Evolutionary conservation across 2,113 vertebrate genomes (phyloP).

Genomic region (Zosterops japonicus): DNA sequence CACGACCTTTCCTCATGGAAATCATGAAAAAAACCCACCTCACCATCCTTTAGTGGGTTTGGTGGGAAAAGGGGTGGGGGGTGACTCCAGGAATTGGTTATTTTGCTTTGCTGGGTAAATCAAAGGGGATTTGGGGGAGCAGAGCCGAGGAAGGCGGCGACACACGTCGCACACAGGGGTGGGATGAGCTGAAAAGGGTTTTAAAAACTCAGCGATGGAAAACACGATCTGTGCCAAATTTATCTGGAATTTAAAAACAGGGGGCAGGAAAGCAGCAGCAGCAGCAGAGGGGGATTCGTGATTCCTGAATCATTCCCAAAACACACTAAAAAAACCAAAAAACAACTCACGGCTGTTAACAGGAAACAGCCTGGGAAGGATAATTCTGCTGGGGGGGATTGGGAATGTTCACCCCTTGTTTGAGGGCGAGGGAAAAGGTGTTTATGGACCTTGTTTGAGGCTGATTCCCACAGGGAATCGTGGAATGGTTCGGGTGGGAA

Average conservation of each 20-base stretch:
- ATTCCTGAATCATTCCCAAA: neutral
- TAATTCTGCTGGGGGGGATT: fast-evolving
- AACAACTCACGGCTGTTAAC: too few relatives aligned
- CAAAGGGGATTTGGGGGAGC: neutral
- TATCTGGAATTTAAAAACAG: neutral
- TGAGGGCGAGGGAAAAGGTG: fast-evolving
- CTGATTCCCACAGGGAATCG: neutral
- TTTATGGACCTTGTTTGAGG: fast-evolving
- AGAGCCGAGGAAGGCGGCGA: neutral
- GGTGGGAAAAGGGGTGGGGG: neutral
- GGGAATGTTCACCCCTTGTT: fast-evolving
- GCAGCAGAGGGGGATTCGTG: neutral
- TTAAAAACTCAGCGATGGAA: neutral
- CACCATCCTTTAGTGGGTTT: neutral
- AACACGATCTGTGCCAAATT: neutral
- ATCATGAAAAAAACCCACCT: fast-evolving
- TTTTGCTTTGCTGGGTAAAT: neutral
- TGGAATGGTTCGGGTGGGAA: fast-evolving
- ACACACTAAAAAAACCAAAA: neutral
- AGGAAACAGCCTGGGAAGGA: neutral
- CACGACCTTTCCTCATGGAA: neutral
- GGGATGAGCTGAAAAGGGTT: neutral
- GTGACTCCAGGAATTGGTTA: neutral
- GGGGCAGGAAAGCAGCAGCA: neutral
- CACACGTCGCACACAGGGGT: neutral